A percentile compares a stretch with the other conserved stretches of the same genome.
These are phyloP conservation scores for Intellagama lesueurii DNA, from an alignment of 2,797 vertebrate species.

Conservation along the genomic window DNA sequence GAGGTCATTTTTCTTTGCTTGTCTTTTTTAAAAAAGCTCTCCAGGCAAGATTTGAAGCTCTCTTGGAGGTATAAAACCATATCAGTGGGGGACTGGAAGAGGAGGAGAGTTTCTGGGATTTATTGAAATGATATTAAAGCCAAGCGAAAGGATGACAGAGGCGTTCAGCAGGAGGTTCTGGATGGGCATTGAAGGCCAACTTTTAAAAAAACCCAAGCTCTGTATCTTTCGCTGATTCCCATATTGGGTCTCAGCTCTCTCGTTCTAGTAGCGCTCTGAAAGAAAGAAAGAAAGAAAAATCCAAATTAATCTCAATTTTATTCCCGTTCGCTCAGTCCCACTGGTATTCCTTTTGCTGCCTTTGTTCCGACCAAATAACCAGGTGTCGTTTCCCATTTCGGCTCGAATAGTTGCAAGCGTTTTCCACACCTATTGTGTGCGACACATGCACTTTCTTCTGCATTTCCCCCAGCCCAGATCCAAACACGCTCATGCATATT, in stretches of 20 bases:
- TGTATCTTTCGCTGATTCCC: not conserved
- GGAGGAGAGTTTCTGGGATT: not conserved
- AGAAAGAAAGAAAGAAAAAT: too few relatives aligned
- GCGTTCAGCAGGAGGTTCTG: slow-evolving; percentile 10
- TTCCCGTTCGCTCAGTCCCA: not conserved
- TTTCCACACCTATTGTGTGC: too few relatives aligned
- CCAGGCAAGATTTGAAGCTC: not conserved
- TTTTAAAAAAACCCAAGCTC: rapidly evolving
- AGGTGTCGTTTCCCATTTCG: too few relatives aligned
- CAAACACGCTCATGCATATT: too few relatives aligned
- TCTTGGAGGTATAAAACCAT: not conserved
- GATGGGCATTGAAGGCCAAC: not conserved
- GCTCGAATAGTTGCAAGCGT: too few relatives aligned
- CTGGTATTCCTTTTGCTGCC: too few relatives aligned
- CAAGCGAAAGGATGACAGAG: slow-evolving; percentile 20
- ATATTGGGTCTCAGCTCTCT: not conserved
- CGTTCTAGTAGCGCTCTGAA: not conserved
- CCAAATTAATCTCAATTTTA: not conserved
- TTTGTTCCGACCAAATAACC: too few relatives aligned
- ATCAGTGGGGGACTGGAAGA: not conserved
- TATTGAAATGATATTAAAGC: not conserved
- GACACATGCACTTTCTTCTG: too few relatives aligned
- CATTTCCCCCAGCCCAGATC: too few relatives aligned
- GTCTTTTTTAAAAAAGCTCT: slow-evolving; percentile 7
- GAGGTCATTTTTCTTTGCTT: slow-evolving; percentile 16